A percentile compares a stretch with the other conserved stretches of the same genome.
Evolutionary conservation across 2,888 invertebrate species (phyloP).

Genomic region (Drosophila anomelani): DNA sequence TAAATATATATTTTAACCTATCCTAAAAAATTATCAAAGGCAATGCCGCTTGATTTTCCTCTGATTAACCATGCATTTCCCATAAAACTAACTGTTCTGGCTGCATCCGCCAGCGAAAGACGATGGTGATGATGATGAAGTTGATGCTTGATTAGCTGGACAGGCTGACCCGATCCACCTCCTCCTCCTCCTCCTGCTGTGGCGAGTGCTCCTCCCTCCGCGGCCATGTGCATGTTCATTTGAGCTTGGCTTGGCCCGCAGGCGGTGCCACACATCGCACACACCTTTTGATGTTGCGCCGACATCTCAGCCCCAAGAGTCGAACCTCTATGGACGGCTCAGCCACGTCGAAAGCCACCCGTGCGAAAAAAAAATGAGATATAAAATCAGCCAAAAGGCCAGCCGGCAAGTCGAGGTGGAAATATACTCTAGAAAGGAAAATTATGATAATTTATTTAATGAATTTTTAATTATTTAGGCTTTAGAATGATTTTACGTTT

Average conservation of each 20-base stretch:
- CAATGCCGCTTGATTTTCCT: slow-evolving; percentile 22
- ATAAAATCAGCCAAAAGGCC: neutral
- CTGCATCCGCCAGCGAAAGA: slow-evolving; percentile 20
- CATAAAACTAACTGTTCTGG: slow-evolving; percentile 34
- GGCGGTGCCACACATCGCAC: slow-evolving; percentile 50
- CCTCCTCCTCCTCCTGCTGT: slow-evolving; percentile 7
- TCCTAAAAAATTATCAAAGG: slow-evolving; percentile 20
- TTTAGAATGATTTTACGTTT: fast-evolving
- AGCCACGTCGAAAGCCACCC: slow-evolving; percentile 60
- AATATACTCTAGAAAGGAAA: slow-evolving; percentile 1
- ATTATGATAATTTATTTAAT: neutral
- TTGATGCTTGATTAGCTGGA: slow-evolving; percentile 63
- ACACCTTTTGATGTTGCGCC: slow-evolving; percentile 66
- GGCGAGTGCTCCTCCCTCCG: slow-evolving; percentile 12
- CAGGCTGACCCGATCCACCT: slow-evolving; percentile 42
- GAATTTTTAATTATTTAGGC: no score
- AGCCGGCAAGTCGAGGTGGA: neutral
- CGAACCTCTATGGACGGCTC: slow-evolving; percentile 51
- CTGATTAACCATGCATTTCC: slow-evolving; percentile 29
- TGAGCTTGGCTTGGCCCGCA: slow-evolving; percentile 61
- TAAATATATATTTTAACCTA: no score
- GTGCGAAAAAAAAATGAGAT: slow-evolving; percentile 63
- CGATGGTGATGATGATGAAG: slow-evolving; percentile 34
- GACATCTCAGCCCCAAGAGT: slow-evolving; percentile 36
- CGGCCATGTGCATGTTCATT: slow-evolving; percentile 58